phyloP scores from a whole-genome alignment of 1,140 invertebrate genomes.

The Heliconius hewitsoni region DNA sequence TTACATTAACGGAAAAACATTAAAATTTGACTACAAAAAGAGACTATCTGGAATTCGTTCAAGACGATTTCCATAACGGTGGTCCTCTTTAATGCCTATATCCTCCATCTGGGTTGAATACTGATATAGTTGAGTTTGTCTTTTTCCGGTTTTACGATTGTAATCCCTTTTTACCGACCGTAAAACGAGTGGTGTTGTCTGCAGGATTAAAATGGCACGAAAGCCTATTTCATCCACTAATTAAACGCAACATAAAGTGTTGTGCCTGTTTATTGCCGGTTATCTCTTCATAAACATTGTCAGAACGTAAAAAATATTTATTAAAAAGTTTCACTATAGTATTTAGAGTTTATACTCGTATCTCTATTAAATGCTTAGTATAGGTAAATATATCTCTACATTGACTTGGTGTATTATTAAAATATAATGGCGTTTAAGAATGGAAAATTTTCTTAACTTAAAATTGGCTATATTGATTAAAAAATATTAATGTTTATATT shows the following conservation, averaged over 20 bases:
- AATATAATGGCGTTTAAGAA: no score
- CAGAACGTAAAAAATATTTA: neutral
- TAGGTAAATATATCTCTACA: no score
- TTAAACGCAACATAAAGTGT: slow-evolving; percentile 31
- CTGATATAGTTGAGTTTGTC: slow-evolving; percentile 48
- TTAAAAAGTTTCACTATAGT: neutral
- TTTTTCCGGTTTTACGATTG: slow-evolving; percentile 59
- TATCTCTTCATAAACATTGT: neutral
- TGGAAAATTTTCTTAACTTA: no score
- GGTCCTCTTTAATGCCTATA: slow-evolving; percentile 40
- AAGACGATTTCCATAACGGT: slow-evolving; percentile 38
- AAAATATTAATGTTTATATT: no score
- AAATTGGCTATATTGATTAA: no score
- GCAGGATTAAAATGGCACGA: slow-evolving; percentile 33
- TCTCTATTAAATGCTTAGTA: neutral
- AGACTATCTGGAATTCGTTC: slow-evolving; percentile 19
- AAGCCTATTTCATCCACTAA: slow-evolving; percentile 35
- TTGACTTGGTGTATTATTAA: no score
- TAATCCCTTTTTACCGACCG: slow-evolving; percentile 53
- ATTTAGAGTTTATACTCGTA: neutral
- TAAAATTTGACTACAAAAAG: neutral
- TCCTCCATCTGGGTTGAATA: slow-evolving; percentile 51
- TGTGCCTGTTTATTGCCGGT: slow-evolving; percentile 28
- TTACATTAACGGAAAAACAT: neutral
- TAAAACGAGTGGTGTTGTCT: slow-evolving; percentile 43